Evolutionary conservation across 2,113 vertebrate species (phyloP).

Genomic region (Lethenteron reissneri): DNA sequence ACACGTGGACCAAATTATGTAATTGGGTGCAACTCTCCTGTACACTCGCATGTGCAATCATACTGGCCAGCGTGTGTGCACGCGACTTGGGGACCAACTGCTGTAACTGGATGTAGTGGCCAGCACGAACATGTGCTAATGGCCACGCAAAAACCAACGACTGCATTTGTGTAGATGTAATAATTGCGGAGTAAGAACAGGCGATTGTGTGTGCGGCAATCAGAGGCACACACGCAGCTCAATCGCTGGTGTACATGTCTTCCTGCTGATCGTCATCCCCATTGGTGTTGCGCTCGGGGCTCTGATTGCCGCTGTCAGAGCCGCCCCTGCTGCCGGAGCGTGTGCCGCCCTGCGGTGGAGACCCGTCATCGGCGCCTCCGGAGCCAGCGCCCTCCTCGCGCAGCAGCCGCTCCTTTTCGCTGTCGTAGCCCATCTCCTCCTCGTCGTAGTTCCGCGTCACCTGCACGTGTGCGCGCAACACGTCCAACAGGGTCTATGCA

Average conservation of each 20-base stretch:
- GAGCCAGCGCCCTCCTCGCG: constrained; percentile 37
- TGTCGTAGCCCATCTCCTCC: constrained; percentile 91
- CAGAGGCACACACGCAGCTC: constrained; percentile 15
- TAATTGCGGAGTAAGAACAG: background rate
- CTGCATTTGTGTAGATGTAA: background rate
- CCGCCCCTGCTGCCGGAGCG: constrained; percentile 13
- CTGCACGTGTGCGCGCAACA: constrained; percentile 20
- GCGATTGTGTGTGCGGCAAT: background rate
- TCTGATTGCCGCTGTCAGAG: constrained; percentile 17
- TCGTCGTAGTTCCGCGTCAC: constrained; percentile 93
- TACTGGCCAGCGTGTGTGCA: background rate
- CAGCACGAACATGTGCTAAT: background rate
- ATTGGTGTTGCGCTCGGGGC: constrained; percentile 62
- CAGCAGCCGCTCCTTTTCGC: constrained; percentile 54
- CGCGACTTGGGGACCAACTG: background rate
- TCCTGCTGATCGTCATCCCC: constrained; percentile 86
- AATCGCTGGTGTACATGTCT: constrained; percentile 99
- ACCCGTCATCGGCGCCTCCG: constrained; percentile 36
- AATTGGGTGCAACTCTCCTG: too few relatives aligned
- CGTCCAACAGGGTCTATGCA: too few relatives aligned
- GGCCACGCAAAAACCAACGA: background rate
- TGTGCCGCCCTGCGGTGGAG: constrained; percentile 20
- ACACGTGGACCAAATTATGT: too few relatives aligned
- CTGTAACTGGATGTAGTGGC: background rate
- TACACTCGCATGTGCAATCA: background rate